Evolutionary conservation across 2,797 vertebrate species (phyloP).

Genomic region (Zalophus californianus): DNA sequence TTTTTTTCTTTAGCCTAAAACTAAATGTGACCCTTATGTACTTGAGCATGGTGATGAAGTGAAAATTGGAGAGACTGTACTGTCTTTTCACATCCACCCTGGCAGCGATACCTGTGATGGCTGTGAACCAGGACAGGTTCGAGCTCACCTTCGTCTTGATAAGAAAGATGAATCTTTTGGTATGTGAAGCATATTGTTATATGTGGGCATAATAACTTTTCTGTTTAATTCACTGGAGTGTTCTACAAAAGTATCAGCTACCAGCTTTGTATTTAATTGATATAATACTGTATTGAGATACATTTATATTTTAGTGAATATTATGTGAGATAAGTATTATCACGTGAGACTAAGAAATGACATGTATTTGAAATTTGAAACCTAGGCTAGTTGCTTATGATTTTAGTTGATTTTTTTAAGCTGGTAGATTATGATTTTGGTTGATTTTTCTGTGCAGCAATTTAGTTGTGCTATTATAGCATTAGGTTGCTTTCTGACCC

Average conservation of each 20-base stretch:
- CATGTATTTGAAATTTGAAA: conserved; percentile 4
- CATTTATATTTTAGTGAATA: not conserved
- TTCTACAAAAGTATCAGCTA: not conserved
- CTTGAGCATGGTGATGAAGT: conserved; percentile 98
- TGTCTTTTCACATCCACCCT: conserved; percentile 98
- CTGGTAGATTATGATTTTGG: not conserved
- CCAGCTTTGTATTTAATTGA: not conserved
- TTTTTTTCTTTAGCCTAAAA: conserved; percentile 93
- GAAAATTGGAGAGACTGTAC: conserved; percentile 97
- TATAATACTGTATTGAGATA: not conserved
- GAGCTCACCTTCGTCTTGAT: conserved; percentile 96
- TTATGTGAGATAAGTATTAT: not conserved
- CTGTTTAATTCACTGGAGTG: not conserved
- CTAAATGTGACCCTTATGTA: conserved; percentile 93
- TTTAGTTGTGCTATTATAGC: not conserved
- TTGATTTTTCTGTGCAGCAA: not conserved
- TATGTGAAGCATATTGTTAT: conserved; percentile 82
- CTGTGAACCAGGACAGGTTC: conserved; percentile 98
- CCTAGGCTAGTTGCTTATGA: not conserved
- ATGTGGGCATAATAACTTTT: not conserved
- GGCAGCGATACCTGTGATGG: conserved; percentile 97
- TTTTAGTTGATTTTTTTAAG: not conserved
- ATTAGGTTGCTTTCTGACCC: conserved; percentile 1
- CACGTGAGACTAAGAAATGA: not conserved
- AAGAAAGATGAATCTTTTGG: conserved; percentile 91